A percentile compares a stretch with the other conserved stretches of the same genome.
Conservation (phyloP, 2,113 vertebrate genomes). For the cattle (Bos taurus) region ARS-UCD2.0 NC_037328.1:85946001-85946500, state of each 20-base stretch:
- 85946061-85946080: no score
- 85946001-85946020: no score
- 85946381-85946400: not conserved
- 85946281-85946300: not conserved
- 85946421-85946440: not conserved
- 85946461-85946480: not conserved
- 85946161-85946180: not conserved
- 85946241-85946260: not conserved
- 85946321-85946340: not conserved
- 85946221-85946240: not conserved
- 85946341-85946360: not conserved
- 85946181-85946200: not conserved
- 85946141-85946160: slow-evolving; percentile 5
- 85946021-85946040: no score
- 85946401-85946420: not conserved
- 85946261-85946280: not conserved
- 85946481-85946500: not conserved
- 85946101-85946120: no score
- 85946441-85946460: not conserved
- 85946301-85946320: not conserved
- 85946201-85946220: not conserved
- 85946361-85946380: not conserved
- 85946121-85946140: not conserved
- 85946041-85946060: no score
- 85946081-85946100: no score